Conservation (phyloP, 1,140 invertebrate genomes). For the Drosophila simulans region DNA sequence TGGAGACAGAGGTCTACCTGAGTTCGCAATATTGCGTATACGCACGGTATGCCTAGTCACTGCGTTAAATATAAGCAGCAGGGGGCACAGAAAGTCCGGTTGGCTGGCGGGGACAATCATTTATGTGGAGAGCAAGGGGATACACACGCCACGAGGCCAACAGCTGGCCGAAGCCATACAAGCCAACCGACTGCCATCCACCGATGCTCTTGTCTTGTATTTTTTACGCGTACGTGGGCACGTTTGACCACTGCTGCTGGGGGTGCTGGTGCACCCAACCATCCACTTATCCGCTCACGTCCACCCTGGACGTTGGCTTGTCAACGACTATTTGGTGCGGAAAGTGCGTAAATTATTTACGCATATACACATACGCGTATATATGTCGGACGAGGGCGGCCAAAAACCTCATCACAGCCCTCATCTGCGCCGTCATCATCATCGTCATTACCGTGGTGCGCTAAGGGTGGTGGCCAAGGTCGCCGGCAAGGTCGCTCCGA, state of each 20-base stretch:
- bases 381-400: constrained; percentile 35
- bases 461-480: constrained; percentile 51
- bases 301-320: constrained; percentile 38
- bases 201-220: constrained; percentile 43
- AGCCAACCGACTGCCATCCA: constrained; percentile 27
- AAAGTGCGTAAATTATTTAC: constrained; percentile 78
- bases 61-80: constrained; percentile 56
- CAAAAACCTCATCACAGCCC: constrained; percentile 16
- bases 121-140: constrained; percentile 71
- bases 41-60: constrained; percentile 34
- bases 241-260: constrained; percentile 50
- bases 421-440: constrained; percentile 18
- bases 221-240: constrained; percentile 68
- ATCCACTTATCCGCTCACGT: not conserved
- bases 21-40: constrained; percentile 69
- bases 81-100: constrained; percentile 26
- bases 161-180: constrained; percentile 55
- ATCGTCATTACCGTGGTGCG: constrained; percentile 5
- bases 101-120: constrained; percentile 59
- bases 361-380: constrained; percentile 22
- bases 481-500: constrained; percentile 57
- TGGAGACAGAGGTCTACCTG: constrained; percentile 19
- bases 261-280: constrained; percentile 1
- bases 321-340: constrained; percentile 74
- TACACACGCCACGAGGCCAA: constrained; percentile 16